Conservation (phyloP, 2,113 vertebrate genomes). For the Casuarius casuarius region DNA sequence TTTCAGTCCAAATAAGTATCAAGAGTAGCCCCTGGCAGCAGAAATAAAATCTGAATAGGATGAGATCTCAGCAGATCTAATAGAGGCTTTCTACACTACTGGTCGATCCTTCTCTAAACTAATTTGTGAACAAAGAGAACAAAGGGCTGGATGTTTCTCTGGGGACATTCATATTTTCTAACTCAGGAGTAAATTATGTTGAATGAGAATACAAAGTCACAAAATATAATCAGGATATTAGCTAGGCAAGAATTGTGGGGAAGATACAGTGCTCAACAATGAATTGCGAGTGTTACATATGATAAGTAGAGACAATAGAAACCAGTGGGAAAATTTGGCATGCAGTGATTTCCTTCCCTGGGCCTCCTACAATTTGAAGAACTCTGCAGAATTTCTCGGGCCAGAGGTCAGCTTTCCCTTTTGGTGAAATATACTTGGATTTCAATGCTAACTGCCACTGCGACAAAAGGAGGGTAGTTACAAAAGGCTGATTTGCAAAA, state of each 20-base stretch:
- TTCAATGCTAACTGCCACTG: conserved; percentile 28
- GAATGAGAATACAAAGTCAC: conserved; percentile 49
- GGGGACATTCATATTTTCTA: conserved; percentile 61
- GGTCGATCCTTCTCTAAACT: conserved; percentile 63
- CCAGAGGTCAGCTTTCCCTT: conserved; percentile 57
- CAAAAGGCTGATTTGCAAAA: conserved; percentile 59
- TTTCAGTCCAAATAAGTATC: conserved; percentile 67
- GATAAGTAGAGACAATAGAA: conserved; percentile 50
- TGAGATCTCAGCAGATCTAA: conserved; percentile 70
- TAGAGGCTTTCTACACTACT: conserved; percentile 41
- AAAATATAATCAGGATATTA: conserved; percentile 49
- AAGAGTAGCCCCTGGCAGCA: conserved; percentile 67
- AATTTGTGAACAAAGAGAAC: conserved; percentile 70
- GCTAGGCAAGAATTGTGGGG: conserved; percentile 3
- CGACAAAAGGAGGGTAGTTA: conserved; percentile 39
- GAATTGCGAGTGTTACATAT: not conserved
- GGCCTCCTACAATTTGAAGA: conserved; percentile 52
- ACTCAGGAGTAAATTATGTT: conserved; percentile 57
- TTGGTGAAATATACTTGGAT: conserved; percentile 46
- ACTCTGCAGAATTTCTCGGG: conserved; percentile 57
- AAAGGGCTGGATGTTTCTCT: conserved; percentile 62
- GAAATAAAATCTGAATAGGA: conserved; percentile 65
- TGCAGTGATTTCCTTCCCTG: conserved; percentile 40
- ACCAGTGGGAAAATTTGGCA: conserved; percentile 43
- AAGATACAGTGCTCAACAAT: not conserved